These are phyloP conservation scores for Pemphredon lugubris DNA, from an alignment of 2,888 invertebrate species.

Conservation along the genomic window DNA sequence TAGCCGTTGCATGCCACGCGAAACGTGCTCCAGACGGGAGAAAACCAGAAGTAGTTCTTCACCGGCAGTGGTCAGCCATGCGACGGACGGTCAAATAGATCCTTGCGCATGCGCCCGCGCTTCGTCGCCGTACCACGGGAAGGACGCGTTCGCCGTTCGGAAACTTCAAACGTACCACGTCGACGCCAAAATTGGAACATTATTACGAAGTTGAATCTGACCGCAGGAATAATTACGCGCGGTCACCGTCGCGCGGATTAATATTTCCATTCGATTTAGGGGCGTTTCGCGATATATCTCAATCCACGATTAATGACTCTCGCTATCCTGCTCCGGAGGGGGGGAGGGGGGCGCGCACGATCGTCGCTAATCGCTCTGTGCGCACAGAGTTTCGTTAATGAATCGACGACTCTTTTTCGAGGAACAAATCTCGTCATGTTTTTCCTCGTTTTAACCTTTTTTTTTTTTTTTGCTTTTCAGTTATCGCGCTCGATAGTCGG, in stretches of 20 bases:
- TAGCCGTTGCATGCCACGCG: constrained; percentile 45
- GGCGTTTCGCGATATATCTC: constrained; percentile 51
- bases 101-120: constrained; percentile 53
- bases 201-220: constrained; percentile 71
- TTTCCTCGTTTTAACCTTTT: too few species aligned
- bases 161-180: constrained; percentile 61
- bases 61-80: constrained; percentile 66
- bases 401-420: constrained; percentile 17
- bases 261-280: constrained; percentile 76
- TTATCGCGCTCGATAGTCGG: too few species aligned
- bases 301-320: constrained; percentile 56
- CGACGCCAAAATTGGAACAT: constrained; percentile 72
- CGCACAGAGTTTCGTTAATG: constrained; percentile 30
- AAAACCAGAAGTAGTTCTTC: constrained; percentile 65
- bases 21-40: constrained; percentile 32
- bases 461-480: too few species aligned
- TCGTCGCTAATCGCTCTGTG: constrained; percentile 29
- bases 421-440: constrained; percentile 1
- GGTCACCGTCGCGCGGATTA: constrained; percentile 69
- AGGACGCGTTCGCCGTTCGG: constrained; percentile 41
- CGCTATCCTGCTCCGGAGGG: constrained; percentile 21
- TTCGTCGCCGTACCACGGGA: constrained; percentile 39
- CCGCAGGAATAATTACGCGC: constrained; percentile 72
- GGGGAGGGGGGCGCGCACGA: too few species aligned
- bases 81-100: constrained; percentile 42